phyloP scores from a whole-genome alignment of 2,888 invertebrate species.

The Orthosia gothica region DNA sequence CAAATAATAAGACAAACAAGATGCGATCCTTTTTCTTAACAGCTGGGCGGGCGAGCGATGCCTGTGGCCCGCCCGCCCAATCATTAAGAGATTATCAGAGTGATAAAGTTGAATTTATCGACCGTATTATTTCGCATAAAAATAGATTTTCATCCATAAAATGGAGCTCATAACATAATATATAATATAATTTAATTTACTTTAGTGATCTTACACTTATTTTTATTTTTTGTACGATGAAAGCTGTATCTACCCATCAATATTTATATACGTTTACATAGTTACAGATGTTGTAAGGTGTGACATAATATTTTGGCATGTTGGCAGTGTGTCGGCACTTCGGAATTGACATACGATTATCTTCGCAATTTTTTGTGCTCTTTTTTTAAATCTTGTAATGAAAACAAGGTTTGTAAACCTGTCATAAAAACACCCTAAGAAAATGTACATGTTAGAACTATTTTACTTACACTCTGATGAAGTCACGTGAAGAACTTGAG shows the following conservation, averaged over 20 bases:
- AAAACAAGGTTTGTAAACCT: not conserved
- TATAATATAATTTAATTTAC: not conserved
- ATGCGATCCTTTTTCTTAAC: not conserved
- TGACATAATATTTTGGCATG: conserved; percentile 54
- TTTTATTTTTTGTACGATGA: not conserved
- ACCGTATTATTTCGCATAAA: not conserved
- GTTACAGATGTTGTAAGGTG: conserved; percentile 13
- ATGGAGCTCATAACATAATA: not conserved
- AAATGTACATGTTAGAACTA: not conserved
- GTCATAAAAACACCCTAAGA: not conserved
- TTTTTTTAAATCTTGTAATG: not conserved
- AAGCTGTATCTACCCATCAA: not conserved
- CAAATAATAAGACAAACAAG: not conserved
- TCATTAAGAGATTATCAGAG: not conserved
- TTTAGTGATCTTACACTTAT: not conserved
- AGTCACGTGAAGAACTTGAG: not conserved
- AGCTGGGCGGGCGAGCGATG: not conserved
- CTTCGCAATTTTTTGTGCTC: conserved; percentile 3
- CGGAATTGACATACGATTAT: conserved; percentile 1
- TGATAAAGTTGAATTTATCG: not conserved
- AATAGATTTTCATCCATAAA: not conserved
- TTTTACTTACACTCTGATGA: conserved; percentile 20
- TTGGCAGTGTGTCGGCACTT: not conserved
- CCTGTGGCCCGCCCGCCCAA: not conserved
- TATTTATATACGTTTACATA: conserved; percentile 16